phyloP scores from a whole-genome alignment of 2,888 invertebrate genomes.

The Trissolcus japonicus region DNA sequence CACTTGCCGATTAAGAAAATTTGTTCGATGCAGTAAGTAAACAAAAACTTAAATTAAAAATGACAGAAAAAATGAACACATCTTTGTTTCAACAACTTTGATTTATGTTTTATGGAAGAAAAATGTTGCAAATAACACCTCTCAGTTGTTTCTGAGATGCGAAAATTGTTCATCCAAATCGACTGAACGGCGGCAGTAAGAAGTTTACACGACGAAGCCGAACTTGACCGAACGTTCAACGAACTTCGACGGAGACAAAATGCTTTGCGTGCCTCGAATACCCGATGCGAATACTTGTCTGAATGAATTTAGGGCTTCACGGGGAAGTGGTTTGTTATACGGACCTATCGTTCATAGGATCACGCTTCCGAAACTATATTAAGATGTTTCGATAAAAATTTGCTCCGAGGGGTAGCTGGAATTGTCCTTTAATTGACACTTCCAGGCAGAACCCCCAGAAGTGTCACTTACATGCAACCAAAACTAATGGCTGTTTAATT shows the following conservation, averaged over 20 bases:
- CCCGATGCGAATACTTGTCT: constrained; percentile 26
- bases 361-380: constrained; percentile 23
- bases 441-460: background rate
- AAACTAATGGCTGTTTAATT: constrained; percentile 22
- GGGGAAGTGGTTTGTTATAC: constrained; percentile 31
- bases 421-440: constrained; percentile 27
- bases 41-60: constrained; percentile 2
- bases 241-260: constrained; percentile 45
- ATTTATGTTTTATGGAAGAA: background rate
- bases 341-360: constrained; percentile 28
- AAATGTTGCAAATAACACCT: too few relatives aligned
- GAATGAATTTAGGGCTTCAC: constrained; percentile 30
- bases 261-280: constrained; percentile 36
- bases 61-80: background rate
- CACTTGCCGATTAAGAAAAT: constrained; percentile 42
- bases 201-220: constrained; percentile 19
- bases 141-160: too few relatives aligned
- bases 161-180: constrained; percentile 11
- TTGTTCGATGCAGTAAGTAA: constrained; percentile 50
- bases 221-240: constrained; percentile 44
- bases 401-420: constrained; percentile 8
- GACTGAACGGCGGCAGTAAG: constrained; percentile 1
- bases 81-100: background rate
- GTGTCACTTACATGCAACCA: constrained; percentile 1
- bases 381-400: constrained; percentile 37